Evolutionary conservation across 2,797 vertebrate genomes (phyloP).

Genomic region (Aotus griseimembra): DNA sequence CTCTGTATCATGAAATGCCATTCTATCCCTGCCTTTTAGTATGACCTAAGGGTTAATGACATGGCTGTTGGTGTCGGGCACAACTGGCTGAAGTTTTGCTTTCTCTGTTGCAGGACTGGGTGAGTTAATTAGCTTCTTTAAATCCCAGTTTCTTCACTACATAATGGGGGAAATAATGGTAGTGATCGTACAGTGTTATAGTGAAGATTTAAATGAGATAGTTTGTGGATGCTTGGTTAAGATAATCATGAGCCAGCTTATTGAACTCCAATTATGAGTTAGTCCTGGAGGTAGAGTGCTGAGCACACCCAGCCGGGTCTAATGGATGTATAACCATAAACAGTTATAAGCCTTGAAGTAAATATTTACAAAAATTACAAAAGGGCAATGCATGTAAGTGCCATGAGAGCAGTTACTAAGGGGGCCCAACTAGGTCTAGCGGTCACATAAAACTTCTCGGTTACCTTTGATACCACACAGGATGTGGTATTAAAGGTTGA

Average conservation of each 20-base stretch:
- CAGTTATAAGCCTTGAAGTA: neutral
- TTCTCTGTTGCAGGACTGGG: neutral
- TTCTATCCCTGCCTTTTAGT: neutral
- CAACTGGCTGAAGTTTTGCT: neutral
- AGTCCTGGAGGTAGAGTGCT: neutral
- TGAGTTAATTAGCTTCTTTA: neutral
- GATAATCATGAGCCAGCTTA: too few relatives aligned
- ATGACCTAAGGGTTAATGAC: neutral
- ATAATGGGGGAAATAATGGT: neutral
- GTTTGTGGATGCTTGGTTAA: neutral
- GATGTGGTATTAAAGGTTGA: neutral
- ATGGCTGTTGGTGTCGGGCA: neutral
- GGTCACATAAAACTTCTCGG: neutral
- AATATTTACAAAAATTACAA: neutral
- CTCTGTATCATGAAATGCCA: neutral
- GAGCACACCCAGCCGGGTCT: neutral
- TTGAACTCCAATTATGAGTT: neutral
- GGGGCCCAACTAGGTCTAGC: neutral
- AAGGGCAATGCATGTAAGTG: neutral
- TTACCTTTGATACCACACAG: neutral
- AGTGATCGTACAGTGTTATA: neutral
- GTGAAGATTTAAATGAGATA: neutral
- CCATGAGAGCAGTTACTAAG: neutral
- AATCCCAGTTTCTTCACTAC: neutral
- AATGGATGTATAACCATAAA: neutral